phyloP scores from a whole-genome alignment of 2,797 vertebrate species.

The Enteromius fasciolatus region DNA sequence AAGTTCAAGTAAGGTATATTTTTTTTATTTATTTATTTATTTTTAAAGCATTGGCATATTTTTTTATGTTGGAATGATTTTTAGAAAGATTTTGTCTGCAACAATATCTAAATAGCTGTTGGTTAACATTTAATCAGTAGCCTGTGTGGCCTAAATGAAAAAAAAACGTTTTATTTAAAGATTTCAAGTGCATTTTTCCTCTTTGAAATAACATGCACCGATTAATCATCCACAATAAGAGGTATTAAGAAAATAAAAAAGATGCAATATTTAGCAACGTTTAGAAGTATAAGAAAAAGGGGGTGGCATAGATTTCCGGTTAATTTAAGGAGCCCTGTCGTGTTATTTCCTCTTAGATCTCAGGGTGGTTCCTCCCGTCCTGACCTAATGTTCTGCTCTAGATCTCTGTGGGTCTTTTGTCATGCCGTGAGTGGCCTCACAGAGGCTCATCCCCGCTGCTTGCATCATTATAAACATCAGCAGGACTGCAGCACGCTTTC shows the following conservation, averaged over 20 bases:
- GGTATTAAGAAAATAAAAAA: not conserved
- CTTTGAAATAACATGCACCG: not conserved
- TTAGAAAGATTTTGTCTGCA: not conserved
- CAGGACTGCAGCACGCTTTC: constrained; percentile 24
- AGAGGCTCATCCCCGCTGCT: constrained; percentile 34
- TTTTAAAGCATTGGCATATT: not conserved
- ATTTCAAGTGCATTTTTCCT: not conserved
- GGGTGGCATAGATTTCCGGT: constrained; percentile 1
- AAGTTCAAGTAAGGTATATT: not conserved
- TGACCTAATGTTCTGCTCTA: constrained; percentile 26
- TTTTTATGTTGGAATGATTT: not conserved
- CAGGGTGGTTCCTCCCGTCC: constrained; percentile 15
- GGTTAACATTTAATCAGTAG: not conserved
- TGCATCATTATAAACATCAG: constrained; percentile 38
- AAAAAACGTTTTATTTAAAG: not conserved
- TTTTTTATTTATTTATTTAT: too few relatives aligned
- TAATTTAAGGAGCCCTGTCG: not conserved
- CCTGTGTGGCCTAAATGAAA: not conserved
- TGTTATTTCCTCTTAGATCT: constrained; percentile 24
- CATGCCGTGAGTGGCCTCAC: constrained; percentile 12
- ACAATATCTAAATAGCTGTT: not conserved
- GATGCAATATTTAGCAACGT: not conserved
- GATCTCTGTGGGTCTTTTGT: constrained; percentile 27
- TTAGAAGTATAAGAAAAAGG: not conserved
- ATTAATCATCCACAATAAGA: not conserved